phyloP scores from a whole-genome alignment of 2,113 vertebrate species.

The Callocephalon fimbriatum region DNA sequence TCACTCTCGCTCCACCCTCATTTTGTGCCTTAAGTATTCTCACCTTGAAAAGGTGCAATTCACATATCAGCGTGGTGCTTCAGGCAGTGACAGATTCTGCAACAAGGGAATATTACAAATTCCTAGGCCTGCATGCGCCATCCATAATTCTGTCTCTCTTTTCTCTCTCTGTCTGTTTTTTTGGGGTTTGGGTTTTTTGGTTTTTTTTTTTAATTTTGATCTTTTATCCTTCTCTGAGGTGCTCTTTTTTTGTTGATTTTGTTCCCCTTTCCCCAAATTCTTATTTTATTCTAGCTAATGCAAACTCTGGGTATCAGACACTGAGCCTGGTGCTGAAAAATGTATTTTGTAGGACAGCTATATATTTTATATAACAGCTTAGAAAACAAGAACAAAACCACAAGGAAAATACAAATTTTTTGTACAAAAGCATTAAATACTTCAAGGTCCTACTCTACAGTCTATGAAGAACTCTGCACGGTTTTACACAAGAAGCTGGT shows the following conservation, averaged over 20 bases:
- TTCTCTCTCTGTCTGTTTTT: not conserved
- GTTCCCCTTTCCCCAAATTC: not conserved
- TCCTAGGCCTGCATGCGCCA: not conserved
- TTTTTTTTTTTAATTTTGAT: not conserved
- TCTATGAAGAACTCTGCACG: not conserved
- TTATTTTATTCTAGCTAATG: not conserved
- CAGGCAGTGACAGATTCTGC: not conserved
- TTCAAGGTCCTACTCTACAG: not conserved
- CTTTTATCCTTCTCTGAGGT: not conserved
- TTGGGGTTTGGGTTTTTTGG: too few species aligned
- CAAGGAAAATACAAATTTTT: not conserved
- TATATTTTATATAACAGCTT: not conserved
- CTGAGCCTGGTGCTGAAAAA: not conserved
- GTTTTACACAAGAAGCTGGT: not conserved
- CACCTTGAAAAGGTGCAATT: slow-evolving; percentile 54
- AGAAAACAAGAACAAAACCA: not conserved
- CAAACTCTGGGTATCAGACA: not conserved
- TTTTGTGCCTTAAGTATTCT: slow-evolving; percentile 25
- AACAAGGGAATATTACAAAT: not conserved
- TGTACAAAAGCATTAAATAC: not conserved
- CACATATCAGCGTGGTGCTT: not conserved
- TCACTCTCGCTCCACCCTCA: not conserved
- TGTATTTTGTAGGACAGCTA: not conserved
- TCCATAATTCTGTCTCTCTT: not conserved
- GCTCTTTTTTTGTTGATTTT: not conserved